Evolutionary conservation across 2,797 vertebrate species (phyloP), one percentile per base, ranked within the genome.

Genomic region (Hybognathus amarus): DNA sequence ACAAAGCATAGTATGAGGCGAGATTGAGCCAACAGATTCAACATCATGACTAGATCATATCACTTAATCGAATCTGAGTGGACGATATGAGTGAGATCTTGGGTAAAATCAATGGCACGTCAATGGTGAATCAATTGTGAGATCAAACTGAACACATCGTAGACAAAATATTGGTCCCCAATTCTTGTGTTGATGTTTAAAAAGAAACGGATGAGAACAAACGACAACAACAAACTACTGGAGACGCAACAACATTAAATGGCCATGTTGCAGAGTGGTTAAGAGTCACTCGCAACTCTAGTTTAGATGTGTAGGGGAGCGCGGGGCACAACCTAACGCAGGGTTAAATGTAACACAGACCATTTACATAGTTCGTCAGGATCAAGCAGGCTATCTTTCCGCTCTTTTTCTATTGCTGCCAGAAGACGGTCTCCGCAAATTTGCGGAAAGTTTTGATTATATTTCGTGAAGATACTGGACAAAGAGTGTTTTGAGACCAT

Each of bases 21-120:
- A 77, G 54, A 71, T 12, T 76, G n/a, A 61, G 20, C 18, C 33
- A 79, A 45, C 70, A 66, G 45, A 68, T 66, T 36, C 66, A 47
- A 73, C 63, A 67, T 50, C 13, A 52, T 38, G 66, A 40, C 33
- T 40, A 56, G n/a, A 69, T 69, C 10, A 68, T n/a, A 59, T 70
- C 52, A 59, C 7, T 42, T 30, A 63, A 63, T 61, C 56, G 9
- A 54, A 20, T 75, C 33, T 52, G 24, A 13, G 18, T 52, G 18
- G 27, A 30, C 15, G 42, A 71, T 71, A 71, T 50, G 42, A 71
- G 24, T 50, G 24, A 50, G 69, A 50, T 71, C 24, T 50, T 1
- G 15, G 9, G 42, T 30, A 71, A 71, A 30, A 71, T 18, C 42
- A 50, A 50, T 20, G 15, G 15, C 68, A 70, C 45, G 30, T 33